A percentile compares a stretch with the other conserved stretches of the same genome.
phyloP scores from a whole-genome alignment of 2,888 invertebrate genomes.

The Nudaria mundana region DNA sequence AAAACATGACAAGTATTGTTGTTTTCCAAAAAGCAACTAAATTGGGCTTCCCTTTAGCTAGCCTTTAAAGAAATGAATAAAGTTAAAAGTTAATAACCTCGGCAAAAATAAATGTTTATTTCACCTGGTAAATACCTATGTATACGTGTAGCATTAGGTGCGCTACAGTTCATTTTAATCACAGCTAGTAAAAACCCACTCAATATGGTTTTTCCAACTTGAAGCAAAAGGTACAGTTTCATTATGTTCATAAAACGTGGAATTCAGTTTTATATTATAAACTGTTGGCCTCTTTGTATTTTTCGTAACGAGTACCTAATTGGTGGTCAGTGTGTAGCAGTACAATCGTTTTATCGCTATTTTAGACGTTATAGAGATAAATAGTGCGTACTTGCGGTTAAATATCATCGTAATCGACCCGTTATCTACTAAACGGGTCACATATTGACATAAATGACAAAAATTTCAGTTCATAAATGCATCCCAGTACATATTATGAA shows the following conservation, averaged over 20 bases:
- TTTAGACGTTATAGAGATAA: background rate
- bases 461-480: too few relatives aligned
- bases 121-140: background rate
- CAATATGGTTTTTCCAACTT: slow-evolving; percentile 44
- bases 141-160: slow-evolving; percentile 17
- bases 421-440: slow-evolving; percentile 1
- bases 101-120: slow-evolving; percentile 4
- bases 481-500: too few relatives aligned
- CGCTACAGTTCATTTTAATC: slow-evolving; percentile 40
- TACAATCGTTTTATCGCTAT: background rate
- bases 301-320: background rate
- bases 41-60: too few relatives aligned
- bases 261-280: slow-evolving; percentile 5
- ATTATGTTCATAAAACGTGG: slow-evolving; percentile 16
- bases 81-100: too few relatives aligned
- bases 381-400: background rate
- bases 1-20: too few relatives aligned
- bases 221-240: slow-evolving; percentile 17
- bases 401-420: background rate
- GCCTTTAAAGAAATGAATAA: too few relatives aligned
- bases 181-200: slow-evolving; percentile 50
- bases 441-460: background rate
- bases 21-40: too few relatives aligned
- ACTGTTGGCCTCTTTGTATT: background rate
- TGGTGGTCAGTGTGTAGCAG: background rate